Base-by-base conservation (phyloP, 1,140 invertebrate species). In the Harlomillsia oculata region DNA sequence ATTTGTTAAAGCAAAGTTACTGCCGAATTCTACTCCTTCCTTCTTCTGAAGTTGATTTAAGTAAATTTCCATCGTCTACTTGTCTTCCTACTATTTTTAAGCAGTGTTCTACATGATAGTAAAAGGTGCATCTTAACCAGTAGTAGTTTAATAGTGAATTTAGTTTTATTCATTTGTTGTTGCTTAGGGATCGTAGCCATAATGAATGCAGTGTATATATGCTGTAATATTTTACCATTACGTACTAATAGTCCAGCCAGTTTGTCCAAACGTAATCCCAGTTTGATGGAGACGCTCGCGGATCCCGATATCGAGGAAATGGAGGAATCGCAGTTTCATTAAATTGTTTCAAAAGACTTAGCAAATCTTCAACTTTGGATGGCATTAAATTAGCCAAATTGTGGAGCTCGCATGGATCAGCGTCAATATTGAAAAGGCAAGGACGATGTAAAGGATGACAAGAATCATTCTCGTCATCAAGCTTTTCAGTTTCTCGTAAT, bases 351-450 rank as follows among this genome's bases (percentile, higher is more conserved):
- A 75, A 72, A 0, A 72, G 62, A 36, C 79, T 53, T 32, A 92
- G 60, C 0, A 72, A 58, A 3, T 76, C 62, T 2, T 86, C 64
- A 13, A 85, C 74, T 8, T 32, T 32, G 20, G 76, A 69, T 1
- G 84, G 82, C 68, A 80, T 72, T 41, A 82, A 80, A 32, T 68
- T 65, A 67, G 75, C 71, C 11, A 84, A 67, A 63, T 85, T 82
- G 23, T 71, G 76, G n/a, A 73, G 74, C 73, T 94, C 91, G 69
- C 90, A 95, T 5, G 90, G 90, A 75, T 94, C 90, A 26, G 76
- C 65, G 1, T 72, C 66, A 23, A 94, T 75, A 67, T 94, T 82
- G 67, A 86, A 90, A 1, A 94, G 74, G 67, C 90, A 94, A 0
- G 85, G 79, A 20, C 71, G 67, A 39, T 73, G 63, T 0, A 81